Evolutionary conservation across 2,888 invertebrate species (phyloP), one percentile per base, ranked within the genome.

Genomic region (Stenchaetothrips biformis): DNA sequence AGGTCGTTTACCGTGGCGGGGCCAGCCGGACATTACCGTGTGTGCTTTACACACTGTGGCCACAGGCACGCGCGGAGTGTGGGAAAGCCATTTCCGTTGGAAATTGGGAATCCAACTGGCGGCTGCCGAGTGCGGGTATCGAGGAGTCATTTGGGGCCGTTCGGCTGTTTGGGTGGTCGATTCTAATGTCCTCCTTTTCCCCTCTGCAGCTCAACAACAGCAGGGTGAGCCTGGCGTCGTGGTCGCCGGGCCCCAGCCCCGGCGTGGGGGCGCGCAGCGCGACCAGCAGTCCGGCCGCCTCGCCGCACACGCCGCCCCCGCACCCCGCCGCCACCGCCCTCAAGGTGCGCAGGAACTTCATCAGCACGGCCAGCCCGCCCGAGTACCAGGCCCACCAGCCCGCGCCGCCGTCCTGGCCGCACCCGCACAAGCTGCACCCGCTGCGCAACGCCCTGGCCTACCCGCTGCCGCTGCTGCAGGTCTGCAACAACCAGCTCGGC

Each of bases 271-370:
- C 53, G 53, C 21, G 67, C 6, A 74, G 67, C 25, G 7, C 67
- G 67, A 59, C 59, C 59, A 59, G 59, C 59, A 59, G 59, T 18
- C 59, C 59, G 18, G 59, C 59, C 59, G 37, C 37, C 37, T 37
- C 37, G 37, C 37, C 37, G 37, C 37, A 37, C 37, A 37, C 37
- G 53, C 53, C 53, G 13, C 53, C 53, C 53, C 18, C 53, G 18
- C 37, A 37, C 37, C 37, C 53, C 53, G 18, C 13, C 53, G 16
- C 53, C 53, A 18, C 53, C 11, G 53, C 67, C 21, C 67, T 74
- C 67, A 74, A 74, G 67, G 67, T 74, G 67, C 67, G 67, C 21
- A n/a, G 67, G 67, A 74, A 74, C 67, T 74, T 74, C 25, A 74
- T 74, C 67, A 74, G 67, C 67, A 53, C 4, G 4, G 13, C 53